Conservation (phyloP, 2,113 vertebrate genomes). For the Dicaeum eximium region DNA sequence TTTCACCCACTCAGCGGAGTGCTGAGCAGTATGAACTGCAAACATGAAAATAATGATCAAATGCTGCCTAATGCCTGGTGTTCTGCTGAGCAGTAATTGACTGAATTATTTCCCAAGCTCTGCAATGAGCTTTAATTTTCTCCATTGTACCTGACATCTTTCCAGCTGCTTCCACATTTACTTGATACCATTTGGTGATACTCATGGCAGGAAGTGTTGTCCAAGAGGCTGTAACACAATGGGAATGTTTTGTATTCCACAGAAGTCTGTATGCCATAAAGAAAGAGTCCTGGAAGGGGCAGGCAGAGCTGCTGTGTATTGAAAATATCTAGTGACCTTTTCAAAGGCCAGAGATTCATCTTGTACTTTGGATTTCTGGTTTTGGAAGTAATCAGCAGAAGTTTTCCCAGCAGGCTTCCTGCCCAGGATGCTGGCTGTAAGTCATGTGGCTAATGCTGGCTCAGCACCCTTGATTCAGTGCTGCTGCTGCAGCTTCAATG, state of each 20-base stretch:
- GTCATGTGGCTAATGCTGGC: background rate
- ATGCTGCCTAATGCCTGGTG: background rate
- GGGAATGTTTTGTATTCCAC: slow-evolving; percentile 9
- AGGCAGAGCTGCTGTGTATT: slow-evolving; percentile 37
- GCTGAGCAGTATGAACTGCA: background rate
- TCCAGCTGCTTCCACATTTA: background rate
- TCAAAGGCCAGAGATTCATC: slow-evolving; percentile 35
- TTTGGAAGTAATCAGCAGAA: background rate
- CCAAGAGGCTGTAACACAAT: background rate
- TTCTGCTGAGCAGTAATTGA: background rate
- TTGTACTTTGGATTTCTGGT: background rate
- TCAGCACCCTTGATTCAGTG: background rate
- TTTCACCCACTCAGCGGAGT: background rate
- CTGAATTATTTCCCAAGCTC: background rate
- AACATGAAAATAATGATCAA: background rate
- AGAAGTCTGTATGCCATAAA: background rate
- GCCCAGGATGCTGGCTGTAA: background rate
- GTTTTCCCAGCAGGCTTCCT: background rate
- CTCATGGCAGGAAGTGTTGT: background rate
- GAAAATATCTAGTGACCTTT: slow-evolving; percentile 56
- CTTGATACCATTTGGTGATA: slow-evolving; percentile 17
- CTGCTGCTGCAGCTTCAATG: background rate
- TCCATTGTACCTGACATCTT: background rate
- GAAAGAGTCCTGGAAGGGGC: slow-evolving; percentile 41
- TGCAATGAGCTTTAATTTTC: background rate